Evolutionary conservation across 2,888 invertebrate genomes (phyloP).

Genomic region (Helicoverpa assulta): DNA sequence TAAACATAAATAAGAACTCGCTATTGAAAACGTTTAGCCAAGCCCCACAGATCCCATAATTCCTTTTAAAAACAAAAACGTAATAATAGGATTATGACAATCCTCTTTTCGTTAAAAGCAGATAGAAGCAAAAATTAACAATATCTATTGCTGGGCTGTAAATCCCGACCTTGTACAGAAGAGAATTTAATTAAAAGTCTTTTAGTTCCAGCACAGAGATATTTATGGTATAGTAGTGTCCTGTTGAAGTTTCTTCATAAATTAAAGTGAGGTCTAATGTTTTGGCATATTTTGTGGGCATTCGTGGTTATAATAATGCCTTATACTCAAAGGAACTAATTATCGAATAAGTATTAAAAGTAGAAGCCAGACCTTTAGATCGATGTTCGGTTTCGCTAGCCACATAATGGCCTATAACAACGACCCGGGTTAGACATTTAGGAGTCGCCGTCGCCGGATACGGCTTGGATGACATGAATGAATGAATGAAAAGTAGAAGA

Average conservation of each 20-base stretch:
- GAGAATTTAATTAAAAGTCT: constrained; percentile 52
- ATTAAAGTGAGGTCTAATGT: neutral
- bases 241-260: constrained; percentile 29
- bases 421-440: no score
- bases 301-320: neutral
- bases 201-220: constrained; percentile 2
- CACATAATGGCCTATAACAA: no score
- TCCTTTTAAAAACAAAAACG: neutral
- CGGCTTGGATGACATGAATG: no score
- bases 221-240: constrained; percentile 1
- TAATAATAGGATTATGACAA: neutral
- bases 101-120: constrained; percentile 1
- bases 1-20: no score
- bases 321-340: no score
- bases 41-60: neutral
- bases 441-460: no score
- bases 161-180: constrained; percentile 1
- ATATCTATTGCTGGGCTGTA: constrained; percentile 1
- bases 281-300: neutral
- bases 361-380: no score
- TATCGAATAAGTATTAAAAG: no score
- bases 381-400: no score
- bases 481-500: no score
- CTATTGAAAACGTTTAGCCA: neutral
- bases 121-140: constrained; percentile 6